These are phyloP conservation scores for Phania funesta DNA, from an alignment of 2,888 invertebrate species.

Conservation along the genomic window DNA sequence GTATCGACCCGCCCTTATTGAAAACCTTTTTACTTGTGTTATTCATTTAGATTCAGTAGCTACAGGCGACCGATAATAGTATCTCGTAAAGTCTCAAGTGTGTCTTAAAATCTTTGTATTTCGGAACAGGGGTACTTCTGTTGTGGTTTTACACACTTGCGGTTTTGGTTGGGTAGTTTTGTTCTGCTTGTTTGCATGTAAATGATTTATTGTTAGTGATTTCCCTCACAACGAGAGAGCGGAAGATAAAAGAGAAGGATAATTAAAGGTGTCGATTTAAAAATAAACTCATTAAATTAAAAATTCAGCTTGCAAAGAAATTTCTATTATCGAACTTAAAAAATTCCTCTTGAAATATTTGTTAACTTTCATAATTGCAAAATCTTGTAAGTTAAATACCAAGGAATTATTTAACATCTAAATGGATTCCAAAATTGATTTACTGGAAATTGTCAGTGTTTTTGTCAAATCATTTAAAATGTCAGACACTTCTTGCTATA, in stretches of 20 bases:
- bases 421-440: background rate
- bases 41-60: background rate
- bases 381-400: background rate
- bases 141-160: slow-evolving; percentile 58
- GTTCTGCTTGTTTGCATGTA: slow-evolving; percentile 13
- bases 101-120: slow-evolving; percentile 32
- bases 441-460: slow-evolving; percentile 17
- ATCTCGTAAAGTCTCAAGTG: slow-evolving; percentile 21
- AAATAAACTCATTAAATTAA: no score
- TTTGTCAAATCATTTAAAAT: slow-evolving; percentile 6
- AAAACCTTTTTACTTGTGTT: background rate
- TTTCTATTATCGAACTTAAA: no score
- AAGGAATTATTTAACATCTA: background rate
- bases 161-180: slow-evolving; percentile 37
- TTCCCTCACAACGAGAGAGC: background rate
- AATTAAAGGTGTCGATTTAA: background rate
- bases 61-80: slow-evolving; percentile 3
- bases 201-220: slow-evolving; percentile 23
- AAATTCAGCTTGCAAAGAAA: no score
- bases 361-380: no score
- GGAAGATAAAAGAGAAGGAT: background rate
- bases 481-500: background rate
- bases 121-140: slow-evolving; percentile 16
- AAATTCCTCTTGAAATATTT: no score
- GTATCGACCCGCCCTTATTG: no score